Percentiles rank a stretch among this genome's conserved stretches.
These are phyloP conservation scores for Ceraclea dissimilis DNA, from an alignment of 2,888 invertebrate species.

Conservation along the genomic window DNA sequence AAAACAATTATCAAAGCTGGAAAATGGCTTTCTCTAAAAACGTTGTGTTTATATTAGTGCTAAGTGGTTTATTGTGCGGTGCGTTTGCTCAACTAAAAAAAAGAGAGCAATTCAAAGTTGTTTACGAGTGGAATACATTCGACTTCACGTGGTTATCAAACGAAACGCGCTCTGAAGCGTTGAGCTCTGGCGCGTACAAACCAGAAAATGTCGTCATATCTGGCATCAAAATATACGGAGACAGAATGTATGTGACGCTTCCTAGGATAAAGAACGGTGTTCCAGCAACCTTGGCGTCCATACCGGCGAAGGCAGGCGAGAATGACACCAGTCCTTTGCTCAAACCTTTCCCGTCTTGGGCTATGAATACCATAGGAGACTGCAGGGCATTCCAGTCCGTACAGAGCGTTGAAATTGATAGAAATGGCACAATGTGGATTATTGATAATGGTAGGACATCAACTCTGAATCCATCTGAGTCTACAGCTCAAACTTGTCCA, in stretches of 20 bases:
- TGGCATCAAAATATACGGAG: conserved; percentile 60
- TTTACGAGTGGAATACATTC: conserved; percentile 65
- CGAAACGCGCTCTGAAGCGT: conserved; percentile 46
- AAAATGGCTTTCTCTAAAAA: background rate
- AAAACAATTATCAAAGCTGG: background rate
- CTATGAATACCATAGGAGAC: conserved; percentile 56
- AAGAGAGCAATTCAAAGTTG: conserved; percentile 56
- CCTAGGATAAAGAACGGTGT: conserved; percentile 65
- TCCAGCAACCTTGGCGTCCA: conserved; percentile 59
- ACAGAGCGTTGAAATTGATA: conserved; percentile 67
- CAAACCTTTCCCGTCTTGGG: conserved; percentile 66
- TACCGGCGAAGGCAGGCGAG: conserved; percentile 37
- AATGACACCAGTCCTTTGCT: conserved; percentile 51
- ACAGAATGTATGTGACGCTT: conserved; percentile 58
- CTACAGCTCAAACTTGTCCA: conserved; percentile 49
- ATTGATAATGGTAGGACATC: conserved; percentile 61
- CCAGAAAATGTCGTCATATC: conserved; percentile 61
- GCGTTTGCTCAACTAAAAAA: conserved; percentile 25
- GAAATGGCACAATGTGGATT: conserved; percentile 60
- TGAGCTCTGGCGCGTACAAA: conserved; percentile 52
- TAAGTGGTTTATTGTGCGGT: background rate
- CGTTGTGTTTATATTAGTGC: background rate
- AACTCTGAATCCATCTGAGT: conserved; percentile 43
- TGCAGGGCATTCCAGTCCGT: conserved; percentile 66
- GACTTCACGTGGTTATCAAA: conserved; percentile 61